Evolutionary conservation across 1,140 invertebrate genomes (phyloP), one percentile per base, ranked within the genome.

Genomic region (Venustaconcha ellipsiformis): DNA sequence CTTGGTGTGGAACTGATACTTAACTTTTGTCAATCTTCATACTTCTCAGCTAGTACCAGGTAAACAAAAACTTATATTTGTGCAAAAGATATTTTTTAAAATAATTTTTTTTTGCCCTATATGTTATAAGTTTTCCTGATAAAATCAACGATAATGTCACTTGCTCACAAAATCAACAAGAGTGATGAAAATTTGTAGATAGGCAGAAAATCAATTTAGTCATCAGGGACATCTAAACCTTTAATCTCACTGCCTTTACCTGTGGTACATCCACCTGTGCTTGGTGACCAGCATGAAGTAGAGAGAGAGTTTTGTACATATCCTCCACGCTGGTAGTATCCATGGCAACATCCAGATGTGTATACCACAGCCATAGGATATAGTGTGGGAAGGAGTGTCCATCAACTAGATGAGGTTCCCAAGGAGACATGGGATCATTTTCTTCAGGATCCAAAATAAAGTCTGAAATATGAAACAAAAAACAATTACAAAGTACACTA

Each of bases 261-360:
- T 86, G 86, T 57, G 70, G 64, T n/a, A 81, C 72, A 55, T 87
- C 84, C 12, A 80, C 76, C 56, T 84, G 82, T 30, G 73, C 55
- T 72, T 87, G 86, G 74, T 82, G 79, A 12, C 92, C 99, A 97
- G 89, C 97, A 93, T 91, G 97, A 94, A 92, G 99, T 96, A 94
- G 99, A 97, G 86, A 97, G 96, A 92, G 99, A 97, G 85, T 79
- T 60, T 80, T 82, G 78, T 85, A 84, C 81, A 84, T 83, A 55
- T 84, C 80, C 63, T 83, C 83, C 18, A 86, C 71, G 37, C 83
- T 83, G 20, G 78, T 80, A 26, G 83, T 85, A 70, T 83, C 80
- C 81, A 87, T 83, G 74, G 78, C 67, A 48, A 88, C 75, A 59
- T 85, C 81, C 17, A 87, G 77, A 58, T 78, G 78, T 17, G 78